Evolutionary conservation across 2,797 vertebrate species (phyloP).

Genomic region (Hydrophis major): DNA sequence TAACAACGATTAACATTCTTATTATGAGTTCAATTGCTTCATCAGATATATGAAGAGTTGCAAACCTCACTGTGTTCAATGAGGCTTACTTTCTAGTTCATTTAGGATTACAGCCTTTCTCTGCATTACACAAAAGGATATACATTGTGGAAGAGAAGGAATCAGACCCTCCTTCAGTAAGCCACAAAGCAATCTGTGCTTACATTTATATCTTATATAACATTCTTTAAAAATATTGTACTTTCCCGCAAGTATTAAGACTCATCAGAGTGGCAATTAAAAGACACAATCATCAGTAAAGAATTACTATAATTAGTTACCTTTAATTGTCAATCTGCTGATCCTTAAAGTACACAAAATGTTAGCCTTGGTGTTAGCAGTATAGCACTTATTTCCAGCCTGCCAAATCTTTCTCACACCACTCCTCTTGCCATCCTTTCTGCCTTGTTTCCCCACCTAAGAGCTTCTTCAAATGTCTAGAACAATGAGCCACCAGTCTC

Average conservation of each 20-base stretch:
- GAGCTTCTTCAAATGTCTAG: neutral
- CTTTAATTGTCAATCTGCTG: neutral
- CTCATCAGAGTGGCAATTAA: neutral
- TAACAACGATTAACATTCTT: neutral
- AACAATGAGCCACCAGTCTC: neutral
- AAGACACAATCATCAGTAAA: neutral
- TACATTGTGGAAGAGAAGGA: neutral
- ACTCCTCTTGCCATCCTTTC: neutral
- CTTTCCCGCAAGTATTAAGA: neutral
- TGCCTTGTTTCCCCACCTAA: neutral
- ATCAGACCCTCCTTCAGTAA: neutral
- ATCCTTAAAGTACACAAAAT: neutral
- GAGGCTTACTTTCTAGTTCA: neutral
- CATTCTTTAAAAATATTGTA: neutral
- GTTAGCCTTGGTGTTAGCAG: neutral
- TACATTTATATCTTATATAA: neutral
- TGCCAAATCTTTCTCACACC: neutral
- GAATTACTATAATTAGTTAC: neutral
- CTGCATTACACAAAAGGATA: neutral
- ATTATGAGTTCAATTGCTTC: neutral
- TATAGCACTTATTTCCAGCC: neutral
- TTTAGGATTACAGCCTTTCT: neutral
- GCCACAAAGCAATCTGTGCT: neutral
- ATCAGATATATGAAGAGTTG: neutral
- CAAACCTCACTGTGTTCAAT: neutral